These are phyloP conservation scores for Felis catus DNA, from an alignment of 2,113 vertebrate genomes.

Conservation along the genomic window F.catus_Fca126_mat1.0 CM031424.1:40483501-40484000, in stretches of 20 bases:
- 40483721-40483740: background rate
- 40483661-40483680: too few relatives aligned
- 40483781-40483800: background rate
- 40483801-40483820: background rate
- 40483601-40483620: too few relatives aligned
- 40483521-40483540: too few relatives aligned
- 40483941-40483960: background rate
- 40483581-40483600: too few relatives aligned
- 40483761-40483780: background rate
- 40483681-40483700: too few relatives aligned
- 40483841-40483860: background rate
- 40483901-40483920: background rate
- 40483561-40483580: too few relatives aligned
- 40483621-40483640: too few relatives aligned
- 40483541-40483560: too few relatives aligned
- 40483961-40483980: background rate
- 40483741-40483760: background rate
- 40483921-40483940: background rate
- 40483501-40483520: too few relatives aligned
- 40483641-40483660: too few relatives aligned
- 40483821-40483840: background rate
- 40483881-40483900: background rate
- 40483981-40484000: background rate
- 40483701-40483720: background rate
- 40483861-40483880: background rate